A percentile compares a stretch with the other conserved stretches of the same genome.
Conservation (phyloP, 2,113 vertebrate genomes). For the Poecile atricapillus region DNA sequence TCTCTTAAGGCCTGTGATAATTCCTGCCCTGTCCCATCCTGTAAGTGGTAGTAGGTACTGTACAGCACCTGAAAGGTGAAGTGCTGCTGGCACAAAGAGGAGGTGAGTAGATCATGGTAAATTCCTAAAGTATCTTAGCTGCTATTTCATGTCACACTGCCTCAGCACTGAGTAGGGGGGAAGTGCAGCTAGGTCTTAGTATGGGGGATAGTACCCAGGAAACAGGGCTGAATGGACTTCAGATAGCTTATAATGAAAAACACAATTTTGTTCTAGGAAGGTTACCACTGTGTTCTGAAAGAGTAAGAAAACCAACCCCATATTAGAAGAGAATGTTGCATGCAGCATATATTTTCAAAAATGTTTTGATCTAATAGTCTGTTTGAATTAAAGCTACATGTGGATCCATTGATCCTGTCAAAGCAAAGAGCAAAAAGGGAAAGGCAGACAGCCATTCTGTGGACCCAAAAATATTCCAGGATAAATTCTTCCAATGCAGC, state of each 20-base stretch:
- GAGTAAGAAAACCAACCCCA: not conserved
- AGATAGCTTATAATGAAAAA: not conserved
- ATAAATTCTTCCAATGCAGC: not conserved
- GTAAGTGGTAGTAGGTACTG: not conserved
- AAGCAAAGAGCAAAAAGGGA: not conserved
- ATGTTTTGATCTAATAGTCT: fast-evolving
- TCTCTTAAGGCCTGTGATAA: not conserved
- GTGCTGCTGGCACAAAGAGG: not conserved
- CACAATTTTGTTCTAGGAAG: not conserved
- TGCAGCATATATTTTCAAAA: not conserved
- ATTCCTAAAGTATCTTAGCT: not conserved
- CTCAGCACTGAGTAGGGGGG: not conserved
- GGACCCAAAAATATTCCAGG: not conserved
- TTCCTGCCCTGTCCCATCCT: not conserved
- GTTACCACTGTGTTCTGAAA: not conserved
- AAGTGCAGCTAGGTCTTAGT: not conserved
- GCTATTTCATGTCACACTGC: not conserved
- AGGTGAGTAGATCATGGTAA: not conserved
- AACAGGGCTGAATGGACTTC: not conserved
- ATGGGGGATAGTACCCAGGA: not conserved
- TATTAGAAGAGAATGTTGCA: not conserved
- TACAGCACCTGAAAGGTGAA: not conserved
- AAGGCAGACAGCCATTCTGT: not conserved
- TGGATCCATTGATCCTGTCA: not conserved
- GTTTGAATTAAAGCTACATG: not conserved